Evolutionary conservation across 2,797 vertebrate genomes (phyloP).

Genomic region (Microctenopoma stevenorrisi): DNA sequence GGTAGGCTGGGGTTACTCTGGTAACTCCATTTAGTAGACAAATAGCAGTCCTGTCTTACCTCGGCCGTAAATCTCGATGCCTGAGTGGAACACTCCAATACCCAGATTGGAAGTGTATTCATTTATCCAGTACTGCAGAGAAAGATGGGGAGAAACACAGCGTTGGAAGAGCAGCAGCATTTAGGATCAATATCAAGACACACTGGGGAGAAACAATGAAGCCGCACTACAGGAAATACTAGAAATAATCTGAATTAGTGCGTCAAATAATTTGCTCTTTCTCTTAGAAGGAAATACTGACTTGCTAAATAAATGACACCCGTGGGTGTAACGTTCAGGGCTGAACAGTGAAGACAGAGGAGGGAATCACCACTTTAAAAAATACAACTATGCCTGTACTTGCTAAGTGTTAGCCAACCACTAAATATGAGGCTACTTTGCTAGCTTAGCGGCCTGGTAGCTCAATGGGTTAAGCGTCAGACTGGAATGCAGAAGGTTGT

Average conservation of each 20-base stretch:
- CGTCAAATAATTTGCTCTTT: too few species aligned
- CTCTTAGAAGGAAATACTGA: not conserved
- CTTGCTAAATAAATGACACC: too few species aligned
- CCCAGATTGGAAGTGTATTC: constrained; percentile 96
- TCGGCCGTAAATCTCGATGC: constrained; percentile 95
- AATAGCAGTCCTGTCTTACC: constrained; percentile 75
- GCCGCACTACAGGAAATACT: not conserved
- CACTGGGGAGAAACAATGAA: not conserved
- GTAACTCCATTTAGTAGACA: constrained; percentile 26
- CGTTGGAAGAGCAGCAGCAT: not conserved
- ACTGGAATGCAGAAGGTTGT: too few species aligned
- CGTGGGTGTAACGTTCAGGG: too few species aligned
- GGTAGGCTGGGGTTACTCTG: not conserved
- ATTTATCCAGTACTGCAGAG: constrained; percentile 94
- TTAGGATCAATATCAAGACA: constrained; percentile 25
- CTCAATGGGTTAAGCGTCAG: too few species aligned
- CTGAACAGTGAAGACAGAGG: too few species aligned
- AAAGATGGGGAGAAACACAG: constrained; percentile 19
- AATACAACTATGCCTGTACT: too few species aligned
- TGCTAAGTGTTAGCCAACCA: too few species aligned
- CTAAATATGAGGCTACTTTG: too few species aligned
- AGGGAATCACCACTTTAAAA: too few species aligned
- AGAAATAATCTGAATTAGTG: not conserved
- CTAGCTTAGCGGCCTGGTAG: too few species aligned
- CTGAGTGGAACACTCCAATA: constrained; percentile 96